Conservation (phyloP, 1,140 invertebrate species). For the Diorhabda elongata region DNA sequence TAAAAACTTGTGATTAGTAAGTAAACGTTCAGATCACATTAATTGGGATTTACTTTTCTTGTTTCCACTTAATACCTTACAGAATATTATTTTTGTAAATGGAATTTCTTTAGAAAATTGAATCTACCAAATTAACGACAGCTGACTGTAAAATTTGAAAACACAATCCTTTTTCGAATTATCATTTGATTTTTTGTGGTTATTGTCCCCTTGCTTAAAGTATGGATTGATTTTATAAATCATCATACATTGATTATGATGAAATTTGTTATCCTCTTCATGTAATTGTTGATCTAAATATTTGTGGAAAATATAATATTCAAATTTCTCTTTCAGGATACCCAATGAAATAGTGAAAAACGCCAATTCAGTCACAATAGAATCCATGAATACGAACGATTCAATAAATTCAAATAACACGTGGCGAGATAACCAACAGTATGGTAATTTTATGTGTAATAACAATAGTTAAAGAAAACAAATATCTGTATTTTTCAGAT, state of each 20-base stretch:
- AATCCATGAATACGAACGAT: constrained; percentile 48
- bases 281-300: too few relatives aligned
- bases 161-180: too few relatives aligned
- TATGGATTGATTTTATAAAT: background rate
- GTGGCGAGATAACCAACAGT: constrained; percentile 44
- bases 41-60: too few relatives aligned
- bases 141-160: too few relatives aligned
- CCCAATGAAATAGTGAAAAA: constrained; percentile 56
- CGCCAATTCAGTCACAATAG: constrained; percentile 49
- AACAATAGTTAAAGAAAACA: constrained; percentile 38
- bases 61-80: too few relatives aligned
- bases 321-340: constrained; percentile 39
- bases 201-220: background rate
- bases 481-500: constrained; percentile 38
- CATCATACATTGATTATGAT: background rate
- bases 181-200: too few relatives aligned
- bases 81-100: too few relatives aligned
- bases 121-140: too few relatives aligned
- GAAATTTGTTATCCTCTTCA: too few relatives aligned
- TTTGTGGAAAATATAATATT: background rate
- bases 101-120: too few relatives aligned
- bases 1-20: background rate
- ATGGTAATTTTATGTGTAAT: constrained; percentile 43
- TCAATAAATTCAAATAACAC: constrained; percentile 50
- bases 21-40: too few relatives aligned